These are phyloP conservation scores for Apotomis turbidana DNA, from an alignment of 2,888 invertebrate species.

Conservation along the genomic window DNA sequence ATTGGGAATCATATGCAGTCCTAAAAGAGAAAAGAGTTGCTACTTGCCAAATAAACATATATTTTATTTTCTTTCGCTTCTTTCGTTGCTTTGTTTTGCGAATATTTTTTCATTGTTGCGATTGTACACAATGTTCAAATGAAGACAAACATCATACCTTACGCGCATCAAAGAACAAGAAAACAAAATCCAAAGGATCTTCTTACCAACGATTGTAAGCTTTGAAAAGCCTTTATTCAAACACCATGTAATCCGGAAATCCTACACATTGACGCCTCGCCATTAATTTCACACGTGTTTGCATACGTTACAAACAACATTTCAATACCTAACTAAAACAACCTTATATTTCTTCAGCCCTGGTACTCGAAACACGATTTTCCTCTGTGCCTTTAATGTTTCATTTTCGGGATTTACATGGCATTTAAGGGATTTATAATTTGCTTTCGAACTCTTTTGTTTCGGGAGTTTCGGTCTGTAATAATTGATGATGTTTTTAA, in stretches of 20 bases:
- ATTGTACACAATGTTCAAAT: no score
- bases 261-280: not conserved
- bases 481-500: not conserved
- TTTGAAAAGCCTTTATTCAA: constrained; percentile 3
- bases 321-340: not conserved
- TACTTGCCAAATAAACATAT: no score
- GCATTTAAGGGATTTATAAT: not conserved
- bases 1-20: no score
- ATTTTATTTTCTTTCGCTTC: no score
- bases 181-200: no score
- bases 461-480: not conserved
- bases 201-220: not conserved
- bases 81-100: no score
- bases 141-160: no score
- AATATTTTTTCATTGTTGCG: no score
- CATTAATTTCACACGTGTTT: constrained; percentile 14
- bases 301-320: constrained; percentile 11
- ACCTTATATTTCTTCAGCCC: not conserved
- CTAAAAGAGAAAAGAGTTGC: no score
- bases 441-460: not conserved
- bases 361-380: not conserved
- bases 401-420: not conserved
- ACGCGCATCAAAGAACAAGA: no score
- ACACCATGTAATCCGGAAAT: constrained; percentile 7
- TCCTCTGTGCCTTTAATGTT: not conserved